Evolutionary conservation across 2,113 vertebrate species (phyloP).

Genomic region (Saguinus midas): DNA sequence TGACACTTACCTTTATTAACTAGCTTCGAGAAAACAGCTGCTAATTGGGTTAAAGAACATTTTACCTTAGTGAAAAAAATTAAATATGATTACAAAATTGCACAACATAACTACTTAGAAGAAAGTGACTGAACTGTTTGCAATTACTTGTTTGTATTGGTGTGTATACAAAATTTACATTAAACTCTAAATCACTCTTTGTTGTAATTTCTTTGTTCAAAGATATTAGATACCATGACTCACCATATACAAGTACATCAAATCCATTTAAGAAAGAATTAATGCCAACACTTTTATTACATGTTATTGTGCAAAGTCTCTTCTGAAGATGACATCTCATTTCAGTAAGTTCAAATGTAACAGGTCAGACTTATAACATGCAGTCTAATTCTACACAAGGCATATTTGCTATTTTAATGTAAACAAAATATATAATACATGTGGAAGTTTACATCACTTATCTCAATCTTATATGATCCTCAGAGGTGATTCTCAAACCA

Average conservation of each 20-base stretch:
- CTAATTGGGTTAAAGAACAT: not conserved
- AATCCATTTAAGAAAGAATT: not conserved
- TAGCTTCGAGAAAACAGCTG: not conserved
- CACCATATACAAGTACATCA: not conserved
- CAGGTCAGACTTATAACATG: not conserved
- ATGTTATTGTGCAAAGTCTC: not conserved
- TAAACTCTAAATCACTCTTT: conserved; percentile 42
- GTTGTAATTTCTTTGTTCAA: conserved; percentile 34
- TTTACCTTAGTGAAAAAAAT: conserved; percentile 5
- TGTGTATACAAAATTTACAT: conserved; percentile 31
- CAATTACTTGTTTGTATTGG: not conserved
- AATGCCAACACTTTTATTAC: not conserved
- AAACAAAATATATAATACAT: not conserved
- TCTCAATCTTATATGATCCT: not conserved
- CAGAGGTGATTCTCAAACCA: not conserved
- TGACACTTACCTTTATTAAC: not conserved
- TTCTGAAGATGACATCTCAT: not conserved
- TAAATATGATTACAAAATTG: not conserved
- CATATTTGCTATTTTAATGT: not conserved
- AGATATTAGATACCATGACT: not conserved
- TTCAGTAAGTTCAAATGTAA: not conserved
- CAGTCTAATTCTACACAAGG: not conserved
- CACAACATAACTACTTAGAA: not conserved
- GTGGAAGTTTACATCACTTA: not conserved
- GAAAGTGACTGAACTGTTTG: not conserved